These are phyloP conservation scores for Marisa cornuarietis DNA, from an alignment of 1,140 invertebrate genomes.

Conservation along the genomic window DNA sequence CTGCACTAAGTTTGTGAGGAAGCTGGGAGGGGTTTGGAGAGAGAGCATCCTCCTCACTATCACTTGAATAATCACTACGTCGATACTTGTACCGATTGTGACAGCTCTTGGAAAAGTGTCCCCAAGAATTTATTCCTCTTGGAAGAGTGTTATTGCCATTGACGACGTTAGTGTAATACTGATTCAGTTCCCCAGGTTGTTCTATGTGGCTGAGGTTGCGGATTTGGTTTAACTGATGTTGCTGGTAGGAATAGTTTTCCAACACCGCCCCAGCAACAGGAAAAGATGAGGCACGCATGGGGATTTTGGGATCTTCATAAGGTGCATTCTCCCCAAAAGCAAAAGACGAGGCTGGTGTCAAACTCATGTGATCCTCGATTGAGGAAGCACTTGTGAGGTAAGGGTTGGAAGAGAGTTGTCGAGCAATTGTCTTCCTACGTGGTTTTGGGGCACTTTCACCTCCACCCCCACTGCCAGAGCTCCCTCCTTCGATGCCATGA, in stretches of 20 bases:
- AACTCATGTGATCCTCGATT: conserved; percentile 23
- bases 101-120: conserved; percentile 52
- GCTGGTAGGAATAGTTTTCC: neutral
- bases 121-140: conserved; percentile 49
- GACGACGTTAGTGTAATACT: conserved; percentile 20
- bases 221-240: conserved; percentile 21
- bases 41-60: conserved; percentile 52
- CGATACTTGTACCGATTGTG: conserved; percentile 55
- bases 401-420: conserved; percentile 34
- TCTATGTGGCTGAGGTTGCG: conserved; percentile 3
- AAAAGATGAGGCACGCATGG: neutral
- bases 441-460: conserved; percentile 1
- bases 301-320: neutral
- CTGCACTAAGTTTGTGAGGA: conserved; percentile 1
- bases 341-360: conserved; percentile 24
- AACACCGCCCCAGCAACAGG: neutral
- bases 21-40: conserved; percentile 9
- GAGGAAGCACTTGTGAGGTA: conserved; percentile 30
- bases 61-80: conserved; percentile 58
- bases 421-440: conserved; percentile 20
- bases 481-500: neutral
- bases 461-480: conserved; percentile 1
- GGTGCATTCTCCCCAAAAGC: conserved; percentile 22
- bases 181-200: conserved; percentile 12
- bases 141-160: conserved; percentile 30